A percentile compares a stretch with the other conserved stretches of the same genome.
Evolutionary conservation across 2,113 vertebrate species (phyloP).

Genomic region (Neogobius melanostomus): DNA sequence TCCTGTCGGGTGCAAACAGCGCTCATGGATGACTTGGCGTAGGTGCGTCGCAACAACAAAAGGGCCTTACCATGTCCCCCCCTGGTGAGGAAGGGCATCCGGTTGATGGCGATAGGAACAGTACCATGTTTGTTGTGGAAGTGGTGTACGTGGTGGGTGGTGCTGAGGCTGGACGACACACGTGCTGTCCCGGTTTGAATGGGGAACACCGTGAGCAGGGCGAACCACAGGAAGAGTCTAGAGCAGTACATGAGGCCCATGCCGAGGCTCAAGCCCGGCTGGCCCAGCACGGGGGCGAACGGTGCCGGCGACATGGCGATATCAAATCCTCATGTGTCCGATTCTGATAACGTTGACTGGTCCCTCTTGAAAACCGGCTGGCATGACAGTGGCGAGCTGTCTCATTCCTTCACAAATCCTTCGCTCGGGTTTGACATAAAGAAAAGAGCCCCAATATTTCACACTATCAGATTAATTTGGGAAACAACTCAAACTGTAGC

Average conservation of each 20-base stretch:
- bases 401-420: slow-evolving; percentile 64
- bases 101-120: slow-evolving; percentile 93
- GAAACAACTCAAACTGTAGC: slow-evolving; percentile 3
- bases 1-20: slow-evolving; percentile 7
- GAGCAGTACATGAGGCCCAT: slow-evolving; percentile 75
- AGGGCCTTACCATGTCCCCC: slow-evolving; percentile 88
- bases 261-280: slow-evolving; percentile 60
- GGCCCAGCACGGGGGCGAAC: slow-evolving; percentile 53
- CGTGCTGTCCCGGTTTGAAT: slow-evolving; percentile 82
- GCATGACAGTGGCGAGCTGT: slow-evolving; percentile 71
- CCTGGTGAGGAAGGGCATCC: slow-evolving; percentile 92
- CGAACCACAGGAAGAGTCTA: slow-evolving; percentile 71
- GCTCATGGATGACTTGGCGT: slow-evolving; percentile 1
- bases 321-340: slow-evolving; percentile 65
- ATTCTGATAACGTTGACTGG: slow-evolving; percentile 54
- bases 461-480: slow-evolving; percentile 37
- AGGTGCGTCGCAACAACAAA: slow-evolving; percentile 1
- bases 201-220: slow-evolving; percentile 71
- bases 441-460: slow-evolving; percentile 19
- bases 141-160: slow-evolving; percentile 95
- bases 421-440: slow-evolving; percentile 16
- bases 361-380: slow-evolving; percentile 62
- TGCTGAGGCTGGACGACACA: slow-evolving; percentile 92
- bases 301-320: slow-evolving; percentile 56
- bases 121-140: slow-evolving; percentile 94